phyloP scores from a whole-genome alignment of 1,140 invertebrate species.

The Caenorhabditis remanei region DNA sequence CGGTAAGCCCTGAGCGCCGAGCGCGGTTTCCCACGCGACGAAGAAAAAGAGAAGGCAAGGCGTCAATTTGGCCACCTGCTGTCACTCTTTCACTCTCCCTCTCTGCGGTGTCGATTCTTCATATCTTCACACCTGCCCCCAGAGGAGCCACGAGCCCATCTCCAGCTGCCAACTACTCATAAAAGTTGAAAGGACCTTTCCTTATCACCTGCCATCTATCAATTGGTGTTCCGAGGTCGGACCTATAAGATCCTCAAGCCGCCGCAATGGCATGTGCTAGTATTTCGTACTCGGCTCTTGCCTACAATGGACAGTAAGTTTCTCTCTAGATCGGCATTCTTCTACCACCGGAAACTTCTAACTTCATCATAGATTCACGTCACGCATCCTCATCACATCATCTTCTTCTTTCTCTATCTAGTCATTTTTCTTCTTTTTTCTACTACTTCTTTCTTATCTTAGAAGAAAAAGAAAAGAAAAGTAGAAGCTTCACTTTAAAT shows the following conservation, averaged over 20 bases:
- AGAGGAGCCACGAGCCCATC: background rate
- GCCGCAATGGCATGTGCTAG: slow-evolving; percentile 61
- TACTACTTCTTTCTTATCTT: slow-evolving; percentile 43
- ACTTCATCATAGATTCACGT: slow-evolving; percentile 49
- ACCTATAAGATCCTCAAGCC: background rate
- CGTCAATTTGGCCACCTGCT: slow-evolving; percentile 53
- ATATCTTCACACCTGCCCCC: slow-evolving; percentile 48
- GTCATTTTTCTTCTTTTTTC: background rate
- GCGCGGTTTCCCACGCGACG: slow-evolving; percentile 52
- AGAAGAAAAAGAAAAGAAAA: background rate
- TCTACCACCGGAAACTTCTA: slow-evolving; percentile 30
- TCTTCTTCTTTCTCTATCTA: slow-evolving; percentile 22
- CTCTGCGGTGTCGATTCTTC: slow-evolving; percentile 16
- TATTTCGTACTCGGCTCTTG: slow-evolving; percentile 61
- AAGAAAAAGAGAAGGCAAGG: slow-evolving; percentile 50
- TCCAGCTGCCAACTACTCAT: slow-evolving; percentile 26
- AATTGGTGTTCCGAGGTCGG: slow-evolving; percentile 9
- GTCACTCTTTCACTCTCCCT: slow-evolving; percentile 6
- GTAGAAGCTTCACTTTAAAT: slow-evolving; percentile 36
- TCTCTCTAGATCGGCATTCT: background rate
- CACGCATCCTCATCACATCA: slow-evolving; percentile 48
- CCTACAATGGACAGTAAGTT: slow-evolving; percentile 64
- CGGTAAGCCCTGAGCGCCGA: slow-evolving; percentile 46
- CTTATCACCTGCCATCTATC: slow-evolving; percentile 30
- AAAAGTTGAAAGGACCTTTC: slow-evolving; percentile 37